Conservation (phyloP, 2,888 invertebrate species). For the Nebria salina region DNA sequence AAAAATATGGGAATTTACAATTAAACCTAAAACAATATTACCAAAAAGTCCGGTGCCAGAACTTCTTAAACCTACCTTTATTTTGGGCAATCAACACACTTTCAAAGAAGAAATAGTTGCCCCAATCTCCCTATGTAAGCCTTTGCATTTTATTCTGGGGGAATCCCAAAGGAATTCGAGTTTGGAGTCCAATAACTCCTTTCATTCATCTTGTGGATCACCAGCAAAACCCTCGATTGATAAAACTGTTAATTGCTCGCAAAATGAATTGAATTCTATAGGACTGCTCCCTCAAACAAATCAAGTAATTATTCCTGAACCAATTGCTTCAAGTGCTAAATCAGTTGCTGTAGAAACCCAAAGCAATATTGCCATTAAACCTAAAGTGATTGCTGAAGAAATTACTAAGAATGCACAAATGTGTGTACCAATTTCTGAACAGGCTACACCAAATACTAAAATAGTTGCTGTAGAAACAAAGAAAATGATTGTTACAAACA, state of each 20-base stretch:
- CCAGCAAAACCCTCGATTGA: not conserved
- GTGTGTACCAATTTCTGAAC: not conserved
- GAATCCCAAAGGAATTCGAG: constrained; percentile 32
- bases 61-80: constrained; percentile 24
- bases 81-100: constrained; percentile 30
- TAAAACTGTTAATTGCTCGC: no score
- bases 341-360: no score
- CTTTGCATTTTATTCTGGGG: constrained; percentile 47
- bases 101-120: constrained; percentile 19
- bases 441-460: no score
- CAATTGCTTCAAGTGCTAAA: not conserved
- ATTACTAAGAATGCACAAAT: not conserved
- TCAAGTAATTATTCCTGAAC: not conserved
- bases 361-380: no score
- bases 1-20: constrained; percentile 47
- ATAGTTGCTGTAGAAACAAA: no score
- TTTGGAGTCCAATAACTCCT: constrained; percentile 30
- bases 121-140: constrained; percentile 39
- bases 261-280: not conserved
- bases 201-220: constrained; percentile 18
- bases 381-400: not conserved
- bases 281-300: not conserved
- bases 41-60: constrained; percentile 5
- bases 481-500: no score
- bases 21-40: constrained; percentile 26